Evolutionary conservation across 2,797 vertebrate genomes (phyloP).

Genomic region (Myiothlypis coronata): DNA sequence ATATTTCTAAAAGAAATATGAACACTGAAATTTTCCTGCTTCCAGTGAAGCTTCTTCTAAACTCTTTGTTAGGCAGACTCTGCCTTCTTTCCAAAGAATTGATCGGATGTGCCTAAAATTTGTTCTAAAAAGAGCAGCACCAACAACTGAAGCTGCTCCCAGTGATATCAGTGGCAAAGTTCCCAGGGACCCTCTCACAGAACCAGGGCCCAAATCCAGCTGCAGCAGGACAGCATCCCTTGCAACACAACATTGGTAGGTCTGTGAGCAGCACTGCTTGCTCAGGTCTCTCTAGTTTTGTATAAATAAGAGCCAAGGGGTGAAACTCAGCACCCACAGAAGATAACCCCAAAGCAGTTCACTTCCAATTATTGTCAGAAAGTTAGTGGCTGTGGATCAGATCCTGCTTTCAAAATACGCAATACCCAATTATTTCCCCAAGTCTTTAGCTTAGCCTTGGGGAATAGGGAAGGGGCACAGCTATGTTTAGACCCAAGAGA

Average conservation of each 20-base stretch:
- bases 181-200: not conserved
- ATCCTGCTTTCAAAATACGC: not conserved
- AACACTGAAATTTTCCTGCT: not conserved
- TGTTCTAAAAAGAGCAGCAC: not conserved
- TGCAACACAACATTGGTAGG: not conserved
- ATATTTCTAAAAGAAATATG: slow-evolving; percentile 12
- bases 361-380: not conserved
- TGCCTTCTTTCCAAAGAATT: not conserved
- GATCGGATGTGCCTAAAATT: not conserved
- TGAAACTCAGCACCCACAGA: not conserved
- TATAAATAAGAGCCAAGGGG: not conserved
- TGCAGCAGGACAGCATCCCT: not conserved
- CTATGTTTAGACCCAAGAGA: not conserved
- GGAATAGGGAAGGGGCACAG: not conserved
- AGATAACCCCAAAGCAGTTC: not conserved
- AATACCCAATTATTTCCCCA: not conserved
- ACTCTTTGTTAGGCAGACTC: not conserved
- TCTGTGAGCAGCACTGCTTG: not conserved
- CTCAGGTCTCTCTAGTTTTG: not conserved
- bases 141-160: not conserved
- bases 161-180: not conserved
- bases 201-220: not conserved
- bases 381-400: not conserved
- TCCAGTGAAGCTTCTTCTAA: not conserved
- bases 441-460: not conserved